phyloP scores from a whole-genome alignment of 2,797 vertebrate species.

The Cygnus olor region DNA sequence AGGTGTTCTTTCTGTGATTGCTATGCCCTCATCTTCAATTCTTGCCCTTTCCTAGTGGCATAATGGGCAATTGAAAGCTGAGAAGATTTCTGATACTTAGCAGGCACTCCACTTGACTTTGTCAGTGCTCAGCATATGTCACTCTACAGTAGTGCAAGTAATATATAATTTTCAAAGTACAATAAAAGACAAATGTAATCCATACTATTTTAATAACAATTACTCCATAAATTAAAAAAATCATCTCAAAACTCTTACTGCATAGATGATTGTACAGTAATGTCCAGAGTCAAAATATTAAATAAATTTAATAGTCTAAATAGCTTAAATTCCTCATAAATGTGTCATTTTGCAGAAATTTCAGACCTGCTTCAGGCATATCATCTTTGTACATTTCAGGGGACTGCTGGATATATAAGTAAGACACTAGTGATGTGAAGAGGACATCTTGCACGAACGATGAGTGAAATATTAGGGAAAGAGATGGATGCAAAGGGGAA shows the following conservation, averaged over 20 bases:
- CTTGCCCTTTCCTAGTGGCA: not conserved
- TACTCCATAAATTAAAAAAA: not conserved
- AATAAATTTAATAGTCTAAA: not conserved
- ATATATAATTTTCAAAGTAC: not conserved
- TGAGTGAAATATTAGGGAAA: not conserved
- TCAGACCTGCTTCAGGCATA: not conserved
- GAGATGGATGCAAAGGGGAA: not conserved
- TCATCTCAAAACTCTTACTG: not conserved
- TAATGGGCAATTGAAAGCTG: not conserved
- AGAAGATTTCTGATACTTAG: not conserved
- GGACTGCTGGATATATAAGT: not conserved
- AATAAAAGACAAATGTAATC: not conserved
- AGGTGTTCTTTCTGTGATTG: conserved; percentile 1
- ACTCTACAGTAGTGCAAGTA: not conserved
- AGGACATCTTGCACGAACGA: not conserved
- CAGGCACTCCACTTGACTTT: not conserved
- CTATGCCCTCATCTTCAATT: not conserved
- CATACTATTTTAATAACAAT: not conserved
- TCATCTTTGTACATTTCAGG: not conserved
- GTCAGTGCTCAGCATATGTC: not conserved
- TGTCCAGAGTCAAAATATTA: not conserved
- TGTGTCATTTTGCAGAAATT: not conserved
- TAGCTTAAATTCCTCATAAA: not conserved
- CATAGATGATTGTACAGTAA: not conserved
- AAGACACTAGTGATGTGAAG: not conserved